Base-by-base conservation (phyloP, 2,797 vertebrate genomes). In the Eulemur mongoz region DNA sequence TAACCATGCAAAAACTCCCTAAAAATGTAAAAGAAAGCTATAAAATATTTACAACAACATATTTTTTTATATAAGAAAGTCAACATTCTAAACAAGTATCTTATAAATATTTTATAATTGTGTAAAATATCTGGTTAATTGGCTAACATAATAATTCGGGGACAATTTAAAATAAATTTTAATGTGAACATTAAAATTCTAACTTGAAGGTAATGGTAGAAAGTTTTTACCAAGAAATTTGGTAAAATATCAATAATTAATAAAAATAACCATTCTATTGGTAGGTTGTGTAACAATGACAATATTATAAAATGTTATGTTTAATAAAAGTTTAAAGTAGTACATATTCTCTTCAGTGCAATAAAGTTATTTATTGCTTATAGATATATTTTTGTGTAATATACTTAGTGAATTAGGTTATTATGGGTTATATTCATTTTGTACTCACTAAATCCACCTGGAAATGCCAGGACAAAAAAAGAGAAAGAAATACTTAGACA, bases 191-290 rank as follows among this genome's bases (percentile, higher is more conserved):
- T 92, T 93, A 86, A n/a, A 88, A 87, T 83, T 57, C 54, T 76
- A 94, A 91, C 32, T 84, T 67, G 32, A 52, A 78, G 70, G 25
- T 25, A 65, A 57, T 84, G 20, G 2, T 59, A 63, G 78, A 75
- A 89, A 15, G 7, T 38, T 54, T 35, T 83, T 65, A 90, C 52
- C n/a, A 93, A 80, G 25, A 83, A 61, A 85, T 81, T 69, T 96
- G 54, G 45, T 79, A 90, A 93, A 86, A 52, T 94, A 87, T 67
- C 54, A 93, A 69, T 76, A 94, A 76, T 35, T 69, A 81, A 70
- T 89, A 65, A 94, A 83, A 43, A 70, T n/a, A 69, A 57, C 7
- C 78, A 78, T 85, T 73, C 20, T 32, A 32, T 89, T 57, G 11
- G 13, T 80, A 69, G 23, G 3, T 90, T 96, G 48, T 90, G 82